Base-by-base conservation (phyloP, 2,113 vertebrate genomes). In the Campylomormyrus numenius region DNA sequence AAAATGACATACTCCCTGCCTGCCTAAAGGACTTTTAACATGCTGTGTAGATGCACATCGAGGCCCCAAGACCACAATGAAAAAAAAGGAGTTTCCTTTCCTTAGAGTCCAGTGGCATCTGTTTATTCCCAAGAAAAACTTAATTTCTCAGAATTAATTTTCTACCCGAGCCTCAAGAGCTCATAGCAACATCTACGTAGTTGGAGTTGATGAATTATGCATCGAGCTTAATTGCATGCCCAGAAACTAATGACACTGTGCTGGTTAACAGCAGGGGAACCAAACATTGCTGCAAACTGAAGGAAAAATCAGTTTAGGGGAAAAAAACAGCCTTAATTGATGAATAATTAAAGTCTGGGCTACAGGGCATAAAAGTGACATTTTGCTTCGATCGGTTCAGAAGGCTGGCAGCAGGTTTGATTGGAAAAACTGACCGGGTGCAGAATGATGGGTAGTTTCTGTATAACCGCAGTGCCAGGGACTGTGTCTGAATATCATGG, bases 231-330 rank as follows among this genome's bases (percentile, higher is more conserved):
- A 96, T 96, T 96, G 96, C 96, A 96, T 96, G 96, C 95, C 95
- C 94, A 96, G 95, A 96, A 96, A 96, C 95, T 95, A 96, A 96
- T 96, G 96, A 96, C 95, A 96, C 96, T 96, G 95, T 95, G 96
- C 95, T 96, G 95, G 95, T 96, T 96, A 96, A 96, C 95, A 96
- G 96, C 96, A 96, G 96, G 96, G 95, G 96, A 95, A 95, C 95
- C 95, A 95, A 95, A 96, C 94, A 96, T 96, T 95, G 95, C 93
- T 90, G 95, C 95, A 95, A 96, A 96, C 94, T 95, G 95, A 96
- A 96, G 95, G 95, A 96, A 96, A 96, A 96, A 96, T 96, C 94
- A 95, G 94, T 93, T 95, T 93, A 87, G 92, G 93, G 90, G 62
- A 42, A 80, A 89, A 94, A 94, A 95, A 95, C 95, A 94, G 92